These are phyloP conservation scores for Drosophila santomea DNA, from an alignment of 1,140 invertebrate species.

Conservation along the genomic window DNA sequence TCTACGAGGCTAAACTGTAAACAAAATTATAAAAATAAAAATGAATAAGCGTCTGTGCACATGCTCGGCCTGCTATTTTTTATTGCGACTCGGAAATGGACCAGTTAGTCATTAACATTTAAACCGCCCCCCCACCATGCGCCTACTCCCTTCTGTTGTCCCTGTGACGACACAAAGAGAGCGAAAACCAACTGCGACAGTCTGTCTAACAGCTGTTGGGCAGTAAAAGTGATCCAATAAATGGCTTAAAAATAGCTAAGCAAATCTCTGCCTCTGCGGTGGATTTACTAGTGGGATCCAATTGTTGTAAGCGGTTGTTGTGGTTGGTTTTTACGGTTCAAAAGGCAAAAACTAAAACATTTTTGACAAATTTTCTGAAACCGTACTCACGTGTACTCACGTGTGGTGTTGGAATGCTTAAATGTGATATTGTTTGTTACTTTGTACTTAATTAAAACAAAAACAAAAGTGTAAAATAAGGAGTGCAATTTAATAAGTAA, in stretches of 20 bases:
- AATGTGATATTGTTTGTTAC: too few species aligned
- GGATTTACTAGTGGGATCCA: not conserved
- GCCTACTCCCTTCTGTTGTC: not conserved
- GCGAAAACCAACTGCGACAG: constrained; percentile 12
- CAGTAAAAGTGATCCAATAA: constrained; percentile 3
- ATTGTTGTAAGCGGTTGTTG: not conserved
- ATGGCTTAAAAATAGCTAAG: constrained; percentile 9
- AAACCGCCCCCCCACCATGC: constrained; percentile 25
- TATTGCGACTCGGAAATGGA: constrained; percentile 71
- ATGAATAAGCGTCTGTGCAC: constrained; percentile 46
- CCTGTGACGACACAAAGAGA: constrained; percentile 5
- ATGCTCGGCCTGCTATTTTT: constrained; percentile 46
- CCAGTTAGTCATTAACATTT: constrained; percentile 74
- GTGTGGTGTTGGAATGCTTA: too few species aligned
- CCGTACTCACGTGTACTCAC: too few species aligned
- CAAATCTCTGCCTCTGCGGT: not conserved
- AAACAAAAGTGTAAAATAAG: too few species aligned
- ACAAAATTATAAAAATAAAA: constrained; percentile 68
- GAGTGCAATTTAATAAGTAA: too few species aligned
- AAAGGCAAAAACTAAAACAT: too few species aligned
- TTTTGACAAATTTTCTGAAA: too few species aligned
- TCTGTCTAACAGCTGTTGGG: constrained; percentile 53
- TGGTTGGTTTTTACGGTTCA: not conserved
- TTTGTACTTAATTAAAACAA: too few species aligned
- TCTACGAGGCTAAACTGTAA: constrained; percentile 67